phyloP scores from a whole-genome alignment of 1,140 invertebrate species.

The Dufourea novaeangliae region DNA sequence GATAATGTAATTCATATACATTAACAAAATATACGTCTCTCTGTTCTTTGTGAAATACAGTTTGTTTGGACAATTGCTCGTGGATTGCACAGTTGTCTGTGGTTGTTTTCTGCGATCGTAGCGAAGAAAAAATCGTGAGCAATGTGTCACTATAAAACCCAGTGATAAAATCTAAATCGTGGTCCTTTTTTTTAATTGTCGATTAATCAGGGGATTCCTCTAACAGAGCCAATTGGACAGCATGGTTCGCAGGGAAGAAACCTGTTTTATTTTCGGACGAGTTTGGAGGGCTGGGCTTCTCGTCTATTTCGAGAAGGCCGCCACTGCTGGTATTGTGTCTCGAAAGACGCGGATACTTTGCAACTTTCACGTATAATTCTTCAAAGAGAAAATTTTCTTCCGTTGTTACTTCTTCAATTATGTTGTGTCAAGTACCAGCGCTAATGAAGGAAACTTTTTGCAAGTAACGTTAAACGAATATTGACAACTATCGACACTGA shows the following conservation, averaged over 20 bases:
- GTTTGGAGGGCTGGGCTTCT: slow-evolving; percentile 71
- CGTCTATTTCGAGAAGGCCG: slow-evolving; percentile 78
- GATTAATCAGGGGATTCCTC: slow-evolving; percentile 47
- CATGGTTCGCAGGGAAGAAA: slow-evolving; percentile 67
- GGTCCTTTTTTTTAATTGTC: slow-evolving; percentile 19
- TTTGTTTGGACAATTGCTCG: slow-evolving; percentile 69
- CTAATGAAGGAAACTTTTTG: background rate
- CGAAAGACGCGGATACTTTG: slow-evolving; percentile 60
- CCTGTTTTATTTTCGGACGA: slow-evolving; percentile 77
- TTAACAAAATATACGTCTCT: background rate
- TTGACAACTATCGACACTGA: background rate
- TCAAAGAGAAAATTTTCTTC: slow-evolving; percentile 29
- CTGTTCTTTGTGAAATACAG: background rate
- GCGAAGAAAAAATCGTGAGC: background rate
- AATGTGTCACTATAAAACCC: too few species aligned
- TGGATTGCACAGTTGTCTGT: slow-evolving; percentile 64
- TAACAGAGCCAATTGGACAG: slow-evolving; percentile 56
- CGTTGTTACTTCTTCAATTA: background rate
- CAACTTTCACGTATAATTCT: slow-evolving; percentile 59
- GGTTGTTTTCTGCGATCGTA: slow-evolving; percentile 11
- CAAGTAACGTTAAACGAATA: background rate
- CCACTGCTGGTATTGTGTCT: slow-evolving; percentile 68
- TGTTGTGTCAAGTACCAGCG: background rate
- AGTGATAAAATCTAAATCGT: background rate
- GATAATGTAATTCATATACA: background rate